These are phyloP conservation scores for Phaedon cochleariae DNA, from an alignment of 2,888 invertebrate genomes.

Conservation along the genomic window DNA sequence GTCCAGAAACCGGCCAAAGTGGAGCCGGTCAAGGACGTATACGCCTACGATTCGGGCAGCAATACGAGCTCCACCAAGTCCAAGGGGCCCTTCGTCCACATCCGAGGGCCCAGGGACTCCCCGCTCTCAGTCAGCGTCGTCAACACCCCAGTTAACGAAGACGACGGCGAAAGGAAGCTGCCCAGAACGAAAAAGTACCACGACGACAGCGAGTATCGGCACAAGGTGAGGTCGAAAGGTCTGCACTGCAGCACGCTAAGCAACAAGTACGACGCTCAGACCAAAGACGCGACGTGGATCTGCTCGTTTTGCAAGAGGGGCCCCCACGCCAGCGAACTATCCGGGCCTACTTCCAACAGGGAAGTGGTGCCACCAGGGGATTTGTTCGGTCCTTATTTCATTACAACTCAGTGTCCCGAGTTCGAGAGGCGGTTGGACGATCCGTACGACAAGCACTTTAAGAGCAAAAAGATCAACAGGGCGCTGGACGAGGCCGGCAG, in stretches of 20 bases:
- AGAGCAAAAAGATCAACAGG: conserved; percentile 60
- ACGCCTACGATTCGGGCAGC: conserved; percentile 73
- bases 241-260: conserved; percentile 83
- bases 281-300: conserved; percentile 84
- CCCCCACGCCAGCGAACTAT: conserved; percentile 68
- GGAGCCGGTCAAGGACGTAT: conserved; percentile 51
- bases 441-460: conserved; percentile 65
- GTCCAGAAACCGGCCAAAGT: conserved; percentile 20
- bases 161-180: conserved; percentile 65
- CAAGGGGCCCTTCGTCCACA: conserved; percentile 81
- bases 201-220: conserved; percentile 63
- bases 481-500: conserved; percentile 53
- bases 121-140: conserved; percentile 74
- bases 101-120: conserved; percentile 76
- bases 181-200: conserved; percentile 64
- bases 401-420: conserved; percentile 75
- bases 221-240: conserved; percentile 58
- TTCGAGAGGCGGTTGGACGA: conserved; percentile 67
- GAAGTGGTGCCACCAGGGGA: conserved; percentile 70
- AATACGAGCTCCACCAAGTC: conserved; percentile 74
- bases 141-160: conserved; percentile 76
- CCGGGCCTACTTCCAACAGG: conserved; percentile 45
- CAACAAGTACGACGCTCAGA: conserved; percentile 82
- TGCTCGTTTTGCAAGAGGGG: conserved; percentile 91
- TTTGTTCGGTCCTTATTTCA: conserved; percentile 89